Evolutionary conservation across 64 coral and sea anemone genomes (phyloP), one percentile per base, ranked within the genome.

Genomic region (Hydrozoanthus tunicans): DNA sequence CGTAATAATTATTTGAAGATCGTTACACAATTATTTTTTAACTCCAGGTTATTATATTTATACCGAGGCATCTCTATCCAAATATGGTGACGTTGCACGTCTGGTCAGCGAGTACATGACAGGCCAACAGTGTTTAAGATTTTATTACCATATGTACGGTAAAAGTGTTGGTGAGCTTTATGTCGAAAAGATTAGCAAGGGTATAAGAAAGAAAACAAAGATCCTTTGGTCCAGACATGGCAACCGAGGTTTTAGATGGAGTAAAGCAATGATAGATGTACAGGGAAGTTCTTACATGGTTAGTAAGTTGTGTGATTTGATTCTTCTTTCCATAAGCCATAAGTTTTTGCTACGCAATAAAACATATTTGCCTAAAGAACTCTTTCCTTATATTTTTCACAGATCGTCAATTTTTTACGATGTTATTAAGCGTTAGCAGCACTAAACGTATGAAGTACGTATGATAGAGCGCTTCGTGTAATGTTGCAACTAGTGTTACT

Each of bases 161-260:
- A 15, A 10, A 3, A 69, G 84, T 10, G 53, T 88, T 3, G 84
- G 84, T 4, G 66, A 88, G 69, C 67, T 88, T 5, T 88, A 51
- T 51, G 56, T 88, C 10, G 69, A 88, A 56, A 88, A 73, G 56
- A 73, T 88, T 58, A 71, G 55, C 56, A 88, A 23, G 13, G 17
- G 84, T 7, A 58, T 73, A 15, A 14, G 4, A 7, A 61, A 20
- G 17, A 73, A 59, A 25, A 57, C 27, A 53, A 68, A 69, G n/a
- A 59, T 88, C 57, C 24, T 88, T 72, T 88, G 84, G 84, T 88
- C 84, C 20, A 88, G 9, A 57, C 84, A 88, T 74, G 68, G 84
- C 24, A 88, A 58, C 51, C 67, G 74, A 73, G 84, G 84, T 15
- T 0, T 60, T 7, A 15, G 0, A 7, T 88, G 84, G 84, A 15